Percentiles rank a stretch among this genome's conserved stretches.
Evolutionary conservation across 2,113 vertebrate species (phyloP).

Genomic region (Mastomys natalensis): DNA sequence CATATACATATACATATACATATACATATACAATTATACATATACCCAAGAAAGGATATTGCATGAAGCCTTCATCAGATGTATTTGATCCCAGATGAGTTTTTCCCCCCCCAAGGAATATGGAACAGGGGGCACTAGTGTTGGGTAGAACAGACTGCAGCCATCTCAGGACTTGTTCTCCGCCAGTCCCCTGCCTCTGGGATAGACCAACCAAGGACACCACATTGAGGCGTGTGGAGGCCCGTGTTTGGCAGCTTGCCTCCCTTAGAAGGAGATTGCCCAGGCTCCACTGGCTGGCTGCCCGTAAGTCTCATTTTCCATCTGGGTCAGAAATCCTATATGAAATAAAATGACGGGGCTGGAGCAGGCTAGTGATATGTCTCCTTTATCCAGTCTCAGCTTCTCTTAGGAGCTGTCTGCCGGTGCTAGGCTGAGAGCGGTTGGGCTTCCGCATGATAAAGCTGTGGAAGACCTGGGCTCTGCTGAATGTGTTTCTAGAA

Average conservation of each 20-base stretch:
- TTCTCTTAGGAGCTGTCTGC: constrained; percentile 37
- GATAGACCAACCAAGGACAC: not conserved
- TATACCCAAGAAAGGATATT: not conserved
- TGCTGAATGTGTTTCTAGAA: not conserved
- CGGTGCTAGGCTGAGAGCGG: not conserved
- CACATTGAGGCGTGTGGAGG: not conserved
- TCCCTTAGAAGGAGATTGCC: not conserved
- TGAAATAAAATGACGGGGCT: constrained; percentile 1
- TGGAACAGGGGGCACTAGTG: not conserved
- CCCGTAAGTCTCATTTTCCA: constrained; percentile 57
- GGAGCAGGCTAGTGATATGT: not conserved
- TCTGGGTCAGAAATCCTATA: constrained; percentile 58
- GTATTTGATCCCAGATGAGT: not conserved
- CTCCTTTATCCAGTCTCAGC: not conserved
- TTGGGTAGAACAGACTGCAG: not conserved
- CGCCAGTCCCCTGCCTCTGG: not conserved
- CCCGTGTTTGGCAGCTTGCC: not conserved
- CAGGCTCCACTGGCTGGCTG: not conserved
- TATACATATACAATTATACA: no score
- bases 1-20: no score
- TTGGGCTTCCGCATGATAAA: not conserved
- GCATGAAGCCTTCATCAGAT: not conserved
- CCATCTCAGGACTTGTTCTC: not conserved
- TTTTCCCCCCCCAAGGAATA: not conserved
- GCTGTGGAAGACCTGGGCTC: not conserved